Conservation (phyloP, 2,888 invertebrate genomes). For the Drosophila barbarae region DNA sequence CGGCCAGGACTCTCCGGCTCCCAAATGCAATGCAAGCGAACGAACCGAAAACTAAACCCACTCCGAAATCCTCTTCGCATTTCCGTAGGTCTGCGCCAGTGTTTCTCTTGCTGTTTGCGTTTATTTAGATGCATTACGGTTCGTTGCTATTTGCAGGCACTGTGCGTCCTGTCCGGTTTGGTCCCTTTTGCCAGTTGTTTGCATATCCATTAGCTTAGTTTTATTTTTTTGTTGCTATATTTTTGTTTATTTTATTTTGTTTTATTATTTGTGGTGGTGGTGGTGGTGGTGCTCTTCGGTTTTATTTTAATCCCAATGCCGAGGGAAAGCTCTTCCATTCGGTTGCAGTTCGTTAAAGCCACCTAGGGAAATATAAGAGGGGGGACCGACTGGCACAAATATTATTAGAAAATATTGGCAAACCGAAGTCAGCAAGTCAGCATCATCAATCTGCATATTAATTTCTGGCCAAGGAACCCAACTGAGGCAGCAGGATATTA, state of each 20-base stretch:
- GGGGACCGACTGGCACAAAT: constrained; percentile 17
- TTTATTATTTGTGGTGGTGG: constrained; percentile 23
- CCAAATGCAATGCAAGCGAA: constrained; percentile 9
- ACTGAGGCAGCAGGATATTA: constrained; percentile 8
- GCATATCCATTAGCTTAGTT: constrained; percentile 52
- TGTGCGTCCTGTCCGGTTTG: constrained; percentile 34
- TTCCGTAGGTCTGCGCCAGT: constrained; percentile 44
- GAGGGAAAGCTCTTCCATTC: constrained; percentile 24
- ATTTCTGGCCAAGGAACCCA: constrained; percentile 14
- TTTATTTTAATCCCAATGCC: constrained; percentile 24
- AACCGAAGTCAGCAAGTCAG: constrained; percentile 17
- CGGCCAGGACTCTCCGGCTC: neutral
- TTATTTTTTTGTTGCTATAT: constrained; percentile 7
- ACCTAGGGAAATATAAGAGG: constrained; percentile 8
- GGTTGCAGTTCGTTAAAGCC: constrained; percentile 39
- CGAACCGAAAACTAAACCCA: constrained; percentile 18
- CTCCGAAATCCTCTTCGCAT: constrained; percentile 39
- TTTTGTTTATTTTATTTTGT: constrained; percentile 25
- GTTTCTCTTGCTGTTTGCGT: constrained; percentile 44
- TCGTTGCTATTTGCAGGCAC: constrained; percentile 47
- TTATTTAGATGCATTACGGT: constrained; percentile 61
- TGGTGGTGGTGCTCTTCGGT: constrained; percentile 16
- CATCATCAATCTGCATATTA: constrained; percentile 26
- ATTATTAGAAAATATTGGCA: constrained; percentile 21
- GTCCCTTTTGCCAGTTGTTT: constrained; percentile 52